Base-by-base conservation (phyloP, 2,888 invertebrate genomes). In the Eustalomyia histrio region DNA sequence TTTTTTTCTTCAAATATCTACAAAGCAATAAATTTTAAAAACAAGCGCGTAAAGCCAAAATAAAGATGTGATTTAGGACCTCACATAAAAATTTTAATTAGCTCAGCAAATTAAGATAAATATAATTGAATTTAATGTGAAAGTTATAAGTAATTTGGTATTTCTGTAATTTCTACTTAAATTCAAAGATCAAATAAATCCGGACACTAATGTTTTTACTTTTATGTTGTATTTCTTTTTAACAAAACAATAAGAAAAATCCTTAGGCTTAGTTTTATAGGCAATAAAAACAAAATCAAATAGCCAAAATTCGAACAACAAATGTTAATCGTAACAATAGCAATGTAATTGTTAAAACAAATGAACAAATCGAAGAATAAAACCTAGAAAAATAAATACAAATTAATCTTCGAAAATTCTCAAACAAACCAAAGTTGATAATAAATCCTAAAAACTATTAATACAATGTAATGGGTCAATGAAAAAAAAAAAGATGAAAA, bases 191-290 rank as follows among this genome's bases (percentile, higher is more conserved):
- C 29, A 29, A 4, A 29, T 4, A 29, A 7, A 7, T 29, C 29
- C 4, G 3, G 1, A 4, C 29, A 29, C 7, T 29, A 6, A 29
- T 7, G 7, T 29, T 29, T 29, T 7, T 7, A 29, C 29, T 29
- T 29, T 29, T 6, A 29, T 7, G 7, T 29, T 29, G 29, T 29
- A 7, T 29, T 4, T 6, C n/a, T n/a, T 39, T 39, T 12, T 39
- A 12, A 61, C 5, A 43, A 10, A 61, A 43, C 14, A 24, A 55
- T 55, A 29, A 29, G 1, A 14, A 55, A 55, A 65, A 21, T 39
- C 39, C 14, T 10, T 39, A 53, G 73, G 64, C 83, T 84, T 81
- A 81, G 81, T 83, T 87, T 87, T 86, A 87, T 87, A 87, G 85
- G 73, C 85, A 85, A 85, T 87, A 83, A 87, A 86, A 86, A 75